A percentile compares a stretch with the other conserved stretches of the same genome.
These are phyloP conservation scores for Trogon surrucura DNA, from an alignment of 2,113 vertebrate species.

Conservation along the genomic window DNA sequence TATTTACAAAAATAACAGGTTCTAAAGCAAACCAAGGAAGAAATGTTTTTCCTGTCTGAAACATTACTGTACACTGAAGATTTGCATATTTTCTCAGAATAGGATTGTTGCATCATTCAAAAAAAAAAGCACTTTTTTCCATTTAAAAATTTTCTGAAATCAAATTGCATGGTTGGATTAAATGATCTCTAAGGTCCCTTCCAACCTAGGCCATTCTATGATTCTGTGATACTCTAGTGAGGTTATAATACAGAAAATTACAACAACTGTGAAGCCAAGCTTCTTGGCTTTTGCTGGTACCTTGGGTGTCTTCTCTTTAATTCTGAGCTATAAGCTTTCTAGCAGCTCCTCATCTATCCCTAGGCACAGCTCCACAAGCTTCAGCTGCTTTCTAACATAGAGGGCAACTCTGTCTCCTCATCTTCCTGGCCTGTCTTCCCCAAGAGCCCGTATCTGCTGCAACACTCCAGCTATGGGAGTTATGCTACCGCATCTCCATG, in stretches of 20 bases:
- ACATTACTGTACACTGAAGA: neutral
- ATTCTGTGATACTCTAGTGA: neutral
- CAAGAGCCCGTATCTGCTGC: neutral
- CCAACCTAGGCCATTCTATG: no score
- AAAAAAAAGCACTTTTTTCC: no score
- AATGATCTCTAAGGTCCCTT: no score
- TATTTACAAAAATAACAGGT: neutral
- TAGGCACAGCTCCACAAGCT: neutral
- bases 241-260: neutral
- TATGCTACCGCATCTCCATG: accelerated
- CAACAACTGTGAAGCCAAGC: neutral
- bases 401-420: accelerated
- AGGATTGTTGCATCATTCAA: neutral
- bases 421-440: neutral
- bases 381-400: neutral
- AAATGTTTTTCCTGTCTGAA: neutral
- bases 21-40: neutral
- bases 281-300: neutral
- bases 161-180: no score
- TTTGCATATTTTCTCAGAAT: neutral
- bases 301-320: neutral
- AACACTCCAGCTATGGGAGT: neutral
- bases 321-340: neutral
- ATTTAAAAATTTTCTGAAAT: no score
- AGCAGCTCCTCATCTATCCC: accelerated